Evolutionary conservation across 2,797 vertebrate species (phyloP).

Genomic region (Eulemur albifrons): DNA sequence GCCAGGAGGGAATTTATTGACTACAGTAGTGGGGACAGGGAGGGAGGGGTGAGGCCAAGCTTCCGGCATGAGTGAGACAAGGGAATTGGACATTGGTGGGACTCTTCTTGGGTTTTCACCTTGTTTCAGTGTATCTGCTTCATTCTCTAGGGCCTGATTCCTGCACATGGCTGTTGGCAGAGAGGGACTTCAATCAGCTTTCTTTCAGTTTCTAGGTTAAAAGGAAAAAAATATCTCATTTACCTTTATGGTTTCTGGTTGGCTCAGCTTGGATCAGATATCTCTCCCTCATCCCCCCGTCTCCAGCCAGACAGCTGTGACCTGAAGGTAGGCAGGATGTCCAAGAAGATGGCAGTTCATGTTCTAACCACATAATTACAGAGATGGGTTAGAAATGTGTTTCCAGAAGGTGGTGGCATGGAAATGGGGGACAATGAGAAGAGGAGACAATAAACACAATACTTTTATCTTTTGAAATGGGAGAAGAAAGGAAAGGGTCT

Average conservation of each 20-base stretch:
- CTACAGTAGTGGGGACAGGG: not conserved
- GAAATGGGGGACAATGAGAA: not conserved
- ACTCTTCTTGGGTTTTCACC: not conserved
- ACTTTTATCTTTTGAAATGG: not conserved
- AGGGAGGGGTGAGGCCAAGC: not conserved
- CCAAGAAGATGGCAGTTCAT: not conserved
- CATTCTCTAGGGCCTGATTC: not conserved
- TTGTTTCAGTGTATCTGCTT: not conserved
- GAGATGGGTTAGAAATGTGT: not conserved
- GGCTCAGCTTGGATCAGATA: not conserved
- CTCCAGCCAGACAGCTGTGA: not conserved
- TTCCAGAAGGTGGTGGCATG: not conserved
- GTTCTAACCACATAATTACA: not conserved
- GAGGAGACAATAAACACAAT: not conserved
- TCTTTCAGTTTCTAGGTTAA: slow-evolving; percentile 39
- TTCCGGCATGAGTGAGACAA: not conserved
- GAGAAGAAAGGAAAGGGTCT: not conserved
- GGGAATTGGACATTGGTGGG: not conserved
- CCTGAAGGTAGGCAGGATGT: not conserved
- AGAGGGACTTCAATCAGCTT: not conserved
- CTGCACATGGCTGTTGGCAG: not conserved
- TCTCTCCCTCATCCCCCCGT: not conserved
- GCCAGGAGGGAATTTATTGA: not conserved
- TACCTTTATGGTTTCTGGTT: not conserved
- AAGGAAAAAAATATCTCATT: not conserved